Percentiles rank a stretch among this genome's conserved stretches.
phyloP scores from a whole-genome alignment of 2,888 invertebrate species.

The Calephelis perditalis region DNA sequence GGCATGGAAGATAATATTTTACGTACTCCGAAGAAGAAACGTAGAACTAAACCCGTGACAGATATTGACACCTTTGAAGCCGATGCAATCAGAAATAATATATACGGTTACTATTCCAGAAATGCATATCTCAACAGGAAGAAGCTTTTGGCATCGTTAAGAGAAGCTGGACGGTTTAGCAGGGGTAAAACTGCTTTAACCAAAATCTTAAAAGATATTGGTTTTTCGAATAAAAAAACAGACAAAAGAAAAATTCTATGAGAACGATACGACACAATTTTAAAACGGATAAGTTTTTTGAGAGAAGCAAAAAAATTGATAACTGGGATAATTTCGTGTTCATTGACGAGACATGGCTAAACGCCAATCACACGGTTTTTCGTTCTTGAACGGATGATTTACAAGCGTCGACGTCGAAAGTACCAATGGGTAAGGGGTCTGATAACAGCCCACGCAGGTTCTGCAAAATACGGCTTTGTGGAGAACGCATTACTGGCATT shows the following conservation, averaged over 20 bases:
- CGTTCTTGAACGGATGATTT: too few relatives aligned
- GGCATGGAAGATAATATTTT: constrained; percentile 18
- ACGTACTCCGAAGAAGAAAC: constrained; percentile 11
- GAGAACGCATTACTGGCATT: too few relatives aligned
- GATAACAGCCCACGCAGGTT: constrained; percentile 17
- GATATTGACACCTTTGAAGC: constrained; percentile 9
- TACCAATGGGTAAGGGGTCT: constrained; percentile 15
- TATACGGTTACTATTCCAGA: constrained; percentile 17
- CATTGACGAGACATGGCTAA: too few relatives aligned
- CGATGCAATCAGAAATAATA: not conserved
- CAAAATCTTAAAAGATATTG: constrained; percentile 18
- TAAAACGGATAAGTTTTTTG: constrained; percentile 8
- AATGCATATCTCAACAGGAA: constrained; percentile 16
- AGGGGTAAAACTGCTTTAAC: constrained; percentile 15
- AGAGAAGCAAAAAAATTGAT: constrained; percentile 8
- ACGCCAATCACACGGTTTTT: too few relatives aligned
- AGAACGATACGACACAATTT: constrained; percentile 15
- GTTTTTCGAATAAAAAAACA: constrained; percentile 17
- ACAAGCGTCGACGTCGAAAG: not conserved
- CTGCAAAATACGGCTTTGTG: constrained; percentile 10
- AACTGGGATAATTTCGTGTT: constrained; percentile 13
- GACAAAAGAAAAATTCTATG: constrained; percentile 13
- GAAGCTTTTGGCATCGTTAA: constrained; percentile 16
- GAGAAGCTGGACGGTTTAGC: constrained; percentile 15
- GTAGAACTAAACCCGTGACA: constrained; percentile 3